Conservation (phyloP, 2,797 vertebrate genomes). For the Crenuchus spilurus region DNA sequence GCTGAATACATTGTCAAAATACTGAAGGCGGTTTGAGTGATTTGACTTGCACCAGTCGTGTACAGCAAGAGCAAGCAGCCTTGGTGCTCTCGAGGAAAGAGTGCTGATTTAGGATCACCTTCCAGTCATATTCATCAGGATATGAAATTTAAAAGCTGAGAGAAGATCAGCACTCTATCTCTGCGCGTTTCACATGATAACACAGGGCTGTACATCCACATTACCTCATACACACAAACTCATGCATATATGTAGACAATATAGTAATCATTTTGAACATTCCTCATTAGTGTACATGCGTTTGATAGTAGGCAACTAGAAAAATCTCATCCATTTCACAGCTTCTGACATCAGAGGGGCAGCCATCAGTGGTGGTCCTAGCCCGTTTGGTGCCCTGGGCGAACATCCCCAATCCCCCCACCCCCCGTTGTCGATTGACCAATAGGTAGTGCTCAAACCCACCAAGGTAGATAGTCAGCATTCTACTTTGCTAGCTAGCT, state of each 20-base stretch:
- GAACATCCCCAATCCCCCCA: too few species aligned
- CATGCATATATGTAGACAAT: not conserved
- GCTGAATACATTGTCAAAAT: slow-evolving; percentile 25
- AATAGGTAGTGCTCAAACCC: too few species aligned
- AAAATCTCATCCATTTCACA: too few species aligned
- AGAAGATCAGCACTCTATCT: not conserved
- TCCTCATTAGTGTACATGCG: too few species aligned
- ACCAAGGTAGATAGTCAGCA: too few species aligned
- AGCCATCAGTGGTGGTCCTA: too few species aligned
- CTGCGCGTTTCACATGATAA: not conserved
- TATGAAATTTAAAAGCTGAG: not conserved
- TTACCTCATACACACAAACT: not conserved
- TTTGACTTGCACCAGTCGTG: not conserved
- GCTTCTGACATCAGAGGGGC: too few species aligned
- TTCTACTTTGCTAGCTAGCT: too few species aligned
- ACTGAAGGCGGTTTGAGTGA: slow-evolving; percentile 4
- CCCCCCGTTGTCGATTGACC: too few species aligned
- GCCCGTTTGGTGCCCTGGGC: too few species aligned
- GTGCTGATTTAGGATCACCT: not conserved
- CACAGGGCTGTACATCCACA: not conserved
- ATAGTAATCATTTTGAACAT: too few species aligned
- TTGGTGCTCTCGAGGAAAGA: not conserved
- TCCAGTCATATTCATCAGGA: not conserved
- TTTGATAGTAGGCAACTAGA: too few species aligned
- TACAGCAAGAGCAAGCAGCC: not conserved